Evolutionary conservation across 2,888 invertebrate genomes (phyloP), one percentile per base, ranked within the genome.

Genomic region (Caenorhabditis uteleia): DNA sequence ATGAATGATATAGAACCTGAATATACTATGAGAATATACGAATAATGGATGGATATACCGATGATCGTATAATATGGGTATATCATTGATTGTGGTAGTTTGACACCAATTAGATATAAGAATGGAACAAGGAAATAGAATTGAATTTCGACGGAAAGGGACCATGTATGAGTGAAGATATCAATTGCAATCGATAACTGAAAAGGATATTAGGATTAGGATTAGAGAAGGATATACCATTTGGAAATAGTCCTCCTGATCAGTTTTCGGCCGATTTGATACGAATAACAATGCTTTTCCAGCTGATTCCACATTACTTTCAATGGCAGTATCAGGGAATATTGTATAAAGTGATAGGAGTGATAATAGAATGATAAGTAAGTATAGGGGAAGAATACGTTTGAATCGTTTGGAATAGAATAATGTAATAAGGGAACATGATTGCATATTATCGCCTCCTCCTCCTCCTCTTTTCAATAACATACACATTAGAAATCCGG

Each of bases 81-180:
- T n/a, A n/a, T n/a, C n/a, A n/a, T n/a, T n/a, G n/a, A n/a, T n/a
- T n/a, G n/a, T n/a, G n/a, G n/a, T n/a, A n/a, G n/a, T n/a, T 20
- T 29, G 33, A 2, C 39, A 25, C 3, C 50, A 7, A 16, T 46
- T 34, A 12, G 51, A 58, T 14, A n/a, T n/a, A 58, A 50, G 26
- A 58, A 27, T 3, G 58, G 58, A 31, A 59, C 43, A 3, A 59
- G 21, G 16, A 59, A 47, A 29, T 59, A 59, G 46, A 59, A 59
- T 16, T 59, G 58, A 43, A 73, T 54, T 42, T 73, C 73, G 8
- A 70, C 68, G 14, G 66, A 64, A 0, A 74, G 57, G 1, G 73
- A 74, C 74, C 74, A 74, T 1, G 68, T 74, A 33, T 74, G 73
- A 16, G 68, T 70, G 55, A 70, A 74, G 7, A 70, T 38, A 58